Base-by-base conservation (phyloP, 1,140 invertebrate species). In the Calephelis nemesis region DNA sequence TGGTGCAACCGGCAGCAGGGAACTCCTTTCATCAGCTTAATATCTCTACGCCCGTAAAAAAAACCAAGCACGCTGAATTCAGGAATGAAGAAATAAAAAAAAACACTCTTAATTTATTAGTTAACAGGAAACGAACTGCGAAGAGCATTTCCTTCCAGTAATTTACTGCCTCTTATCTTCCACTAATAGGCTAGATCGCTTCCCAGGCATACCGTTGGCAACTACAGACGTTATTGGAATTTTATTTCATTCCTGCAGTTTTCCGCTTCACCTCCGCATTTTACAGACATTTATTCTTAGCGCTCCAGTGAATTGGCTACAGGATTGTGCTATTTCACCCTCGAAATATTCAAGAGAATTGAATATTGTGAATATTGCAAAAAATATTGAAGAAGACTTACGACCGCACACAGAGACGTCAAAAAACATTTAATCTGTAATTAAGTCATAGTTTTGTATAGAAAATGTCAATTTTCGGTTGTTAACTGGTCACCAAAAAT, bases 171-270 rank as follows among this genome's bases (percentile, higher is more conserved):
- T n/a, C 30, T 60, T 60, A 58, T 19, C 58, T 60, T 11, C 39
- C 58, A 39, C 58, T 60, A 60, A 60, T 60, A 60, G 58, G 58
- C 30, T 40, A 40, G 58, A 60, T 60, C 30, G 30, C 39, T 60
- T 60, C 39, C 11, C 11, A 13, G 10, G 60, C 62, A 67, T 70
- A 70, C 68, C 72, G 68, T 62, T 68, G 68, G 62, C 63, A 62
- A 67, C 62, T 65, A 65, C 49, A 47, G 62, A 70, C 47, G 67
- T 62, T 67, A 65, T 65, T 69, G 63, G 62, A 73, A 62, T 65
- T 73, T 73, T 70, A 63, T 73, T 73, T 67, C 54, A 30, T 67
- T 65, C 70, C 60, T 19, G 72, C 72, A 73, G 70, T 73, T 73
- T 73, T 73, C 68, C 65, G 13, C 62, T 69, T 30, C 65, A 49